Percentiles rank a stretch among this genome's conserved stretches.
Conservation (phyloP, 2,888 invertebrate genomes). For the Heliconius cydno region DNA sequence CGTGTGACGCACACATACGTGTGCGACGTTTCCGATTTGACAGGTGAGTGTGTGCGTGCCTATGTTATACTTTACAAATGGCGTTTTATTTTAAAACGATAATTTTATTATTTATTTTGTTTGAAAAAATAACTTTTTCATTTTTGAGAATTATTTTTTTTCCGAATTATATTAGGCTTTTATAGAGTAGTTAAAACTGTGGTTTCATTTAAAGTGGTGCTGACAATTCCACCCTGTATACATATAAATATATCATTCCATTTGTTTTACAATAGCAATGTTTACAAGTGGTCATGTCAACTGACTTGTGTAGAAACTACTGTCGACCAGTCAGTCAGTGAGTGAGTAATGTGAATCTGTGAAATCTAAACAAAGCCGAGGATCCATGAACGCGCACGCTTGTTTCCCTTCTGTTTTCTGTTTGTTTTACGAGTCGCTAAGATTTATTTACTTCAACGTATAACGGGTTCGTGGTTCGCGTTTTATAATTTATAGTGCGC, state of each 20-base stretch:
- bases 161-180: no score
- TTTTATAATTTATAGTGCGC: slow-evolving; percentile 58
- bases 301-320: slow-evolving; percentile 4
- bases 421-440: slow-evolving; percentile 66
- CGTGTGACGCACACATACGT: no score
- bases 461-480: slow-evolving; percentile 70
- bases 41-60: no score
- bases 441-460: slow-evolving; percentile 69
- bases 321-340: not conserved
- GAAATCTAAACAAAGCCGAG: slow-evolving; percentile 52
- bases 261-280: not conserved
- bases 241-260: not conserved
- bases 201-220: no score
- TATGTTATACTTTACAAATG: no score
- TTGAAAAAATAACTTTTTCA: no score
- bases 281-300: slow-evolving; percentile 14
- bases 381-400: slow-evolving; percentile 49
- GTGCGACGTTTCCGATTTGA: no score
- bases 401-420: slow-evolving; percentile 63
- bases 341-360: slow-evolving; percentile 51
- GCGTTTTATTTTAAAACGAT: no score
- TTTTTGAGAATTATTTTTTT: no score
- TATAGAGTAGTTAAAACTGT: no score
- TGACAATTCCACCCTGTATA: no score
- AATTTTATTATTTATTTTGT: no score